Percentiles rank a stretch among this genome's conserved stretches.
Conservation (phyloP, 2,888 invertebrate species). For the Pantelozetes paolii region DNA sequence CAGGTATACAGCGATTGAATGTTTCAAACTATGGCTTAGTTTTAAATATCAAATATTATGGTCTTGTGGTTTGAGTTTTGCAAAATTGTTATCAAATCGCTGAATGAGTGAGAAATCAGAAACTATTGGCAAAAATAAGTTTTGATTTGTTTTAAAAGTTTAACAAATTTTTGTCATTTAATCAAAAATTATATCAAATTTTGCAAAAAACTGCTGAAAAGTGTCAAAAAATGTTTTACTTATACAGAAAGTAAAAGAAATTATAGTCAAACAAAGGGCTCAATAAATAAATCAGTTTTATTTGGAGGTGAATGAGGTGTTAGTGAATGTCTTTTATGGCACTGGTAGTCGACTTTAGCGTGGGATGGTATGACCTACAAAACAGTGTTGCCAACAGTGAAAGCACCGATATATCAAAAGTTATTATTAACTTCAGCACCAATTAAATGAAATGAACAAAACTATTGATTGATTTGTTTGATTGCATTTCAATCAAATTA, state of each 20-base stretch:
- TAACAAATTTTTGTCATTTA: background rate
- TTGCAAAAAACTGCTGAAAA: background rate
- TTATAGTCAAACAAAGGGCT: background rate
- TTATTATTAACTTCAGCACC: conserved; percentile 7
- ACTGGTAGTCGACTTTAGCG: background rate
- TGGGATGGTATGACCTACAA: conserved; percentile 10
- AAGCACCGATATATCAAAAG: no score
- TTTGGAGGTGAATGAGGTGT: background rate
- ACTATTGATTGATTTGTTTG: background rate
- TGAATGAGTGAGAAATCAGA: background rate
- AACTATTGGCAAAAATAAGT: background rate
- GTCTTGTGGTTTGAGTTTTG: no score
- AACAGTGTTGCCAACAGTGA: background rate
- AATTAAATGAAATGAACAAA: background rate
- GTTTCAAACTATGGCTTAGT: no score
- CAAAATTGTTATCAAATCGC: no score
- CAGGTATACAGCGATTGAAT: no score
- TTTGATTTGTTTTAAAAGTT: no score
- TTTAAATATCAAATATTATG: no score
- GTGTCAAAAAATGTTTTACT: background rate
- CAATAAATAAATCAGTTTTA: background rate
- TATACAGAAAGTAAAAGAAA: background rate
- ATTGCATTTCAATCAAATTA: background rate
- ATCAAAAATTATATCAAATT: background rate
- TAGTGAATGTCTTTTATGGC: background rate